phyloP scores from a whole-genome alignment of 2,797 vertebrate species.

The Galaxias olidus region DNA sequence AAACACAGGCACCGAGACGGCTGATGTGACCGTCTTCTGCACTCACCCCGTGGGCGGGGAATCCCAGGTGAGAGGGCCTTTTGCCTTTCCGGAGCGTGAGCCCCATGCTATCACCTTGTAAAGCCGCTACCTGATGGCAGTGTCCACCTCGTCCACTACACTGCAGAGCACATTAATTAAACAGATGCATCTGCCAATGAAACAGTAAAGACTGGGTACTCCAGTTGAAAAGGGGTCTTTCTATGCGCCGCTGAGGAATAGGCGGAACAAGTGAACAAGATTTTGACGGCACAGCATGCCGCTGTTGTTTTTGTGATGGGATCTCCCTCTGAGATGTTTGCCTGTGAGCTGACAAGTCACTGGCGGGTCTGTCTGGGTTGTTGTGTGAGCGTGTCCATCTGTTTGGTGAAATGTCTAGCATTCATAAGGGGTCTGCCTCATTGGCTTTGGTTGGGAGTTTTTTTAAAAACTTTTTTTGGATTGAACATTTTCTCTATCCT shows the following conservation, averaged over 20 bases:
- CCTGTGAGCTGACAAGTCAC: background rate
- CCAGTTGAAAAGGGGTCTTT: conserved; percentile 4
- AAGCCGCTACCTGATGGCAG: no score
- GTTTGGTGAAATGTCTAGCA: no score
- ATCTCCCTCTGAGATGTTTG: background rate
- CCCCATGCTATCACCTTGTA: background rate
- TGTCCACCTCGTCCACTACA: background rate
- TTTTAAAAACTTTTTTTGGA: no score
- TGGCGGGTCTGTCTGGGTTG: background rate
- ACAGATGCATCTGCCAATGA: conserved; percentile 5
- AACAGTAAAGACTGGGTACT: conserved; percentile 16
- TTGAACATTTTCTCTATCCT: no score
- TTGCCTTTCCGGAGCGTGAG: background rate
- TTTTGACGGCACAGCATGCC: conserved; percentile 5
- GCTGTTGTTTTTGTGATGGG: background rate
- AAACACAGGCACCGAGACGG: conserved; percentile 9
- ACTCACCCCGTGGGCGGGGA: conserved; percentile 6
- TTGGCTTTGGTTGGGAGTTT: no score
- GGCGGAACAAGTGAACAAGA: background rate
- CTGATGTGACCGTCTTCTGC: background rate
- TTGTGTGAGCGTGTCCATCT: background rate
- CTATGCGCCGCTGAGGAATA: background rate
- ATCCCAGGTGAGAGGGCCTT: background rate
- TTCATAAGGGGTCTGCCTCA: no score
- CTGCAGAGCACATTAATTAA: conserved; percentile 16